Evolutionary conservation across 2,113 vertebrate species (phyloP).

Genomic region (Myocastor coypus): DNA sequence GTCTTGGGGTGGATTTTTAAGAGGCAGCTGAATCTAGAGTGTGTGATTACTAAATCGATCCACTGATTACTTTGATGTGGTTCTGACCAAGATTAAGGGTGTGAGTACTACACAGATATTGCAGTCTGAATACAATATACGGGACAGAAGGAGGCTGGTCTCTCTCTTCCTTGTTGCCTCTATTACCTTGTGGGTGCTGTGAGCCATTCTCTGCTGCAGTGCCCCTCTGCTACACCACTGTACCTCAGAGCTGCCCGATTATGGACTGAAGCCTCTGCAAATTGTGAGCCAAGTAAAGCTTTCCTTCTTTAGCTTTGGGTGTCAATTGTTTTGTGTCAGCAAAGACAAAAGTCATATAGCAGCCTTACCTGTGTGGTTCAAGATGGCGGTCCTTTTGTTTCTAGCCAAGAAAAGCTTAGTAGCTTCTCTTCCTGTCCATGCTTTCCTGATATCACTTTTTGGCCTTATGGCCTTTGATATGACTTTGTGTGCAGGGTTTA

Average conservation of each 20-base stretch:
- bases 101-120: too few species aligned
- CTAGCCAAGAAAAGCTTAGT: background rate
- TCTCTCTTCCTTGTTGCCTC: background rate
- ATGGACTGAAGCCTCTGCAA: background rate
- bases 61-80: too few species aligned
- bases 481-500: background rate
- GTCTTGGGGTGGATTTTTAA: too few species aligned
- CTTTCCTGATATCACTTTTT: background rate
- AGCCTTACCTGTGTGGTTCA: background rate
- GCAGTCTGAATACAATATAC: too few species aligned
- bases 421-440: background rate
- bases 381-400: background rate
- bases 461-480: background rate
- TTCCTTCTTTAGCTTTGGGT: background rate
- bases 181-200: too few species aligned
- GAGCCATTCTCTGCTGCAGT: background rate
- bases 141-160: background rate
- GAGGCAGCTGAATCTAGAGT: too few species aligned
- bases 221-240: background rate
- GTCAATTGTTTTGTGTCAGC: background rate
- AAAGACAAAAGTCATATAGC: background rate
- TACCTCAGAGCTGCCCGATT: background rate
- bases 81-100: too few species aligned
- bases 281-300: background rate
- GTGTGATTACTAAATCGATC: too few species aligned